A percentile compares a stretch with the other conserved stretches of the same genome.
Conservation (phyloP, 2,888 invertebrate genomes). For the Cremastinae sp. region DNA sequence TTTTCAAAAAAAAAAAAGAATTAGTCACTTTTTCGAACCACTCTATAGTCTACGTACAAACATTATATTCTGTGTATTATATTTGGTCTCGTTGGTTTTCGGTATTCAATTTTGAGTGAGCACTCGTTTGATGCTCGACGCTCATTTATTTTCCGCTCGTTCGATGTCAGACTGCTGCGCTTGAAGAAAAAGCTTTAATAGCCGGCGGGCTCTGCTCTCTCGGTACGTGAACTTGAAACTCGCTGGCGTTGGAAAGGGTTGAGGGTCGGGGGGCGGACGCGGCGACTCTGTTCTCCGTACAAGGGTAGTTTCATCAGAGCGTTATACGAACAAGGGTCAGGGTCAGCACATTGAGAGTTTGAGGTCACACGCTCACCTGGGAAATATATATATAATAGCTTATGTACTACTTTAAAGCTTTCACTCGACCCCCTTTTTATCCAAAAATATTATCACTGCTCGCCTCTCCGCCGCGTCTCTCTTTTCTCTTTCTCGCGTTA, state of each 20-base stretch:
- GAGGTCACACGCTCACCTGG: conserved; percentile 57
- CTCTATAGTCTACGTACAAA: too few relatives aligned
- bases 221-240: conserved; percentile 64
- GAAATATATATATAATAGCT: conserved; percentile 35
- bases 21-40: too few relatives aligned
- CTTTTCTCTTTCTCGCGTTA: background rate
- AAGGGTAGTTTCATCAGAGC: conserved; percentile 50
- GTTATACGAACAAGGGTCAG: conserved; percentile 60
- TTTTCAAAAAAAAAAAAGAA: too few relatives aligned
- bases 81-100: background rate
- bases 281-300: conserved; percentile 37
- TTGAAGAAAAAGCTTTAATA: conserved; percentile 23
- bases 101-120: background rate
- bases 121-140: background rate
- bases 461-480: too few relatives aligned
- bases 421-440: background rate
- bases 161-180: conserved; percentile 4
- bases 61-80: too few relatives aligned
- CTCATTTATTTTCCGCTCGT: conserved; percentile 18
- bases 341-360: conserved; percentile 63
- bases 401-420: conserved; percentile 29
- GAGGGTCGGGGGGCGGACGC: conserved; percentile 3
- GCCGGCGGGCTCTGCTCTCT: conserved; percentile 1
- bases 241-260: conserved; percentile 53
- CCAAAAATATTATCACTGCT: conserved; percentile 1